Conservation (phyloP, 1,140 invertebrate genomes). For the Elymnias hypermnestra region DNA sequence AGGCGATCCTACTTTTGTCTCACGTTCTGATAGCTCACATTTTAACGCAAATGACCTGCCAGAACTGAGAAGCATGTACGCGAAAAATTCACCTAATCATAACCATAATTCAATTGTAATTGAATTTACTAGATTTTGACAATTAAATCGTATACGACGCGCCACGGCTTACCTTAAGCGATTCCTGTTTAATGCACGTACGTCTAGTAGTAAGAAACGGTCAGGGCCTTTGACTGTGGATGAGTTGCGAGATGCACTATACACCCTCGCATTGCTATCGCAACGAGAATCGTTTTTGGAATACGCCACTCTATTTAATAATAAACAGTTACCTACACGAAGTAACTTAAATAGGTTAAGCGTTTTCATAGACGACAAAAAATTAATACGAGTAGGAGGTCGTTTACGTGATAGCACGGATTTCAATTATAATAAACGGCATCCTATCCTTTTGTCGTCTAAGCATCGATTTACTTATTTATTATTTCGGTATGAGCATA, state of each 20-base stretch:
- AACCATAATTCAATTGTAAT: too few relatives aligned
- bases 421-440: not conserved
- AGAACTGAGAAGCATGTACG: slow-evolving; percentile 7
- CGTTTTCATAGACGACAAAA: not conserved
- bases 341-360: not conserved
- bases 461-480: not conserved
- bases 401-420: not conserved
- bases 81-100: too few relatives aligned
- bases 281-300: not conserved
- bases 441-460: not conserved
- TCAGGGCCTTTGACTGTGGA: not conserved
- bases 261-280: not conserved
- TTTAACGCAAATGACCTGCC: slow-evolving; percentile 5
- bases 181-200: not conserved
- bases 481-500: not conserved
- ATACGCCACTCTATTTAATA: not conserved
- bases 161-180: too few relatives aligned
- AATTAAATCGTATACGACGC: too few relatives aligned
- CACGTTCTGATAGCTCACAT: slow-evolving; percentile 6
- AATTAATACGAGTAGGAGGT: slow-evolving; percentile 4
- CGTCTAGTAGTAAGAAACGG: not conserved
- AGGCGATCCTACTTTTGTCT: not conserved
- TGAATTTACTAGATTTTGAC: too few relatives aligned
- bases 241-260: not conserved
- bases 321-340: not conserved